Base-by-base conservation (phyloP, 2,888 invertebrate species). In the Julus scandinavius region DNA sequence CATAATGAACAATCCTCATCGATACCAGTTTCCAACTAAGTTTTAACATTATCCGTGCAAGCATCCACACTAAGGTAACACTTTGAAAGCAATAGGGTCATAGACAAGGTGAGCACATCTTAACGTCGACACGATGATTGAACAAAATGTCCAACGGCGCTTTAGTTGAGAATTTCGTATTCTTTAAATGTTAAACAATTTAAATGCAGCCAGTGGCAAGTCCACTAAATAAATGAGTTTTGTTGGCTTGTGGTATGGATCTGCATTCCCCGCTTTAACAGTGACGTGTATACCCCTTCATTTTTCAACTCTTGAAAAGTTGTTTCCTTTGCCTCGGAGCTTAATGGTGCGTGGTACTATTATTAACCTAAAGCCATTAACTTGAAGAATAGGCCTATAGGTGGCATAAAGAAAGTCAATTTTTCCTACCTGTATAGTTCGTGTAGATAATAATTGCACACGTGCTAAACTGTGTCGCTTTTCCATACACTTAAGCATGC, bases 331-430 rank as follows among this genome's bases (percentile, higher is more conserved):
- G 72, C 72, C 72, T 72, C 72, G 72, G 72, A 72, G 72, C 72
- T 29, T 72, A 72, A 72, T 72, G 72, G 72, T 72, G 72, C 72
- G 72, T 72, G 72, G 72, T 72, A 72, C 72, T 72, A 72, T 72
- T 72, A 72, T 72, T 72, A 72, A 72, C 72, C 72, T 72, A 72
- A 45, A 72, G 72, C 29, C 72, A 72, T 72, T 72, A 72, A 72
- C 72, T 72, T 29, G 72, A 29, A 72, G 72, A 72, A 72, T 72
- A 72, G 72, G 29, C 72, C 72, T 72, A 45, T 45, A 72, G 72
- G 72, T 72, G 72, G 72, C 72, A 72, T 72, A 72, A 72, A 72
- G 72, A 72, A 72, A 72, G 72, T 72, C 72, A 72, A 72, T 72
- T 72, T 54, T 72, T 72, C 29, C 29, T 72, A 72, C 72, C 72